These are phyloP conservation scores for Hemiprocne comata DNA, from an alignment of 2,113 vertebrate genomes.

Conservation along the genomic window DNA sequence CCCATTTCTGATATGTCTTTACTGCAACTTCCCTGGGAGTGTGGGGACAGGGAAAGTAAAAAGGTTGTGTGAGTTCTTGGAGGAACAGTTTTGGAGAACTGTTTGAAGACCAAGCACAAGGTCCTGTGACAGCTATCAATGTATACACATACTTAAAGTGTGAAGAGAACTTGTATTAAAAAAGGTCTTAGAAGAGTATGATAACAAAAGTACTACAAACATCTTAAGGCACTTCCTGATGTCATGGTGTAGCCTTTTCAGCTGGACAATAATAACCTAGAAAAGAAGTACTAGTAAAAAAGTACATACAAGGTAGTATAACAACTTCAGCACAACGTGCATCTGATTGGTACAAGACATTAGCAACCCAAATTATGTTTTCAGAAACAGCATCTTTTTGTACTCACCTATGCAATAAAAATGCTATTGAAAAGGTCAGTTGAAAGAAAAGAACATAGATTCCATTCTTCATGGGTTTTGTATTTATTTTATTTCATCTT, in stretches of 20 bases:
- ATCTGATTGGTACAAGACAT: neutral
- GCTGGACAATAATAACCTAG: neutral
- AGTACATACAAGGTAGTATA: neutral
- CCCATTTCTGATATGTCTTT: neutral
- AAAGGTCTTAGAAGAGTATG: neutral
- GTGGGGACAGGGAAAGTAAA: neutral
- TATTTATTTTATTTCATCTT: constrained; percentile 68
- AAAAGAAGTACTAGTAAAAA: neutral
- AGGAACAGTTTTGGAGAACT: neutral
- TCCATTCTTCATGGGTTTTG: too few relatives aligned
- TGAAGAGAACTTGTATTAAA: neutral
- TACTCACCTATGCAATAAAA: neutral
- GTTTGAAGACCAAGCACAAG: neutral
- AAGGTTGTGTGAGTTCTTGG: neutral
- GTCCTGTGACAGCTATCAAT: neutral
- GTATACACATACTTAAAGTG: neutral
- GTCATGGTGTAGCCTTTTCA: neutral
- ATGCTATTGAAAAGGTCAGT: neutral
- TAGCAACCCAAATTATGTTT: neutral
- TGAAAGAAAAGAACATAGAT: constrained; percentile 54
- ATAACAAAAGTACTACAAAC: neutral
- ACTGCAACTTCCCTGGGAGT: neutral
- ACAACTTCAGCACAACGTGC: neutral
- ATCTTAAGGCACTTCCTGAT: neutral
- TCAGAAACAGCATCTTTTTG: neutral